Percentiles rank a stretch among this genome's conserved stretches.
phyloP scores from a whole-genome alignment of 2,113 vertebrate genomes.

The Seriola aureovittata region DNA sequence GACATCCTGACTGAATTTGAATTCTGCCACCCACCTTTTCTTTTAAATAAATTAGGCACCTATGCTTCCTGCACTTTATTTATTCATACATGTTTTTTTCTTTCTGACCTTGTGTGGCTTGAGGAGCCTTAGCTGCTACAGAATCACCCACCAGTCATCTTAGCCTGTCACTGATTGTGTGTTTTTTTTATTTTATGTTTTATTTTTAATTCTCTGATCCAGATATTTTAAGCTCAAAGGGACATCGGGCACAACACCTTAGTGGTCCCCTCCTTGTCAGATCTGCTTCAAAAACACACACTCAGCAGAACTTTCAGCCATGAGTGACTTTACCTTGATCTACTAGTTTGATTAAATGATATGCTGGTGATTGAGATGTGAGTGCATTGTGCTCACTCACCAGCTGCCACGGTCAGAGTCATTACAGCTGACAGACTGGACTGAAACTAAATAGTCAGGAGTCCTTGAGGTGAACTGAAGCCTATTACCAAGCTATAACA shows the following conservation, averaged over 20 bases:
- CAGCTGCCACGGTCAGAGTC: constrained; percentile 45
- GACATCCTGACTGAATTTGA: constrained; percentile 47
- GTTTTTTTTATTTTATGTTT: background rate
- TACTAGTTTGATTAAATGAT: constrained; percentile 62
- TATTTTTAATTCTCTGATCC: constrained; percentile 12
- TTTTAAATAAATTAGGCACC: constrained; percentile 68
- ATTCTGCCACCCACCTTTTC: constrained; percentile 46
- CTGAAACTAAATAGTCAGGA: constrained; percentile 49
- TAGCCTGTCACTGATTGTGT: background rate
- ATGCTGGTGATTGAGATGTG: constrained; percentile 53
- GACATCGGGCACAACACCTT: background rate
- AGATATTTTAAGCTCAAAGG: constrained; percentile 32
- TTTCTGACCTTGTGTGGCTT: constrained; percentile 46
- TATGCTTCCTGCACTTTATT: constrained; percentile 48
- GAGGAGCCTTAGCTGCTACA: constrained; percentile 21
- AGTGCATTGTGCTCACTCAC: constrained; percentile 50
- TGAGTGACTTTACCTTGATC: constrained; percentile 66
- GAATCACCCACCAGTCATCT: background rate
- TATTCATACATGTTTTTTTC: constrained; percentile 43
- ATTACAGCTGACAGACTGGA: constrained; percentile 53
- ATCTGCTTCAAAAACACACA: background rate
- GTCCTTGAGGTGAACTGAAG: constrained; percentile 67
- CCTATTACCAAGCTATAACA: constrained; percentile 63
- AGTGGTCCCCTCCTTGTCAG: background rate
- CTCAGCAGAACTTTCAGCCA: constrained; percentile 7